A percentile compares a stretch with the other conserved stretches of the same genome.
phyloP scores from a whole-genome alignment of 2,888 invertebrate genomes.

The Pogonocherus hispidulus region DNA sequence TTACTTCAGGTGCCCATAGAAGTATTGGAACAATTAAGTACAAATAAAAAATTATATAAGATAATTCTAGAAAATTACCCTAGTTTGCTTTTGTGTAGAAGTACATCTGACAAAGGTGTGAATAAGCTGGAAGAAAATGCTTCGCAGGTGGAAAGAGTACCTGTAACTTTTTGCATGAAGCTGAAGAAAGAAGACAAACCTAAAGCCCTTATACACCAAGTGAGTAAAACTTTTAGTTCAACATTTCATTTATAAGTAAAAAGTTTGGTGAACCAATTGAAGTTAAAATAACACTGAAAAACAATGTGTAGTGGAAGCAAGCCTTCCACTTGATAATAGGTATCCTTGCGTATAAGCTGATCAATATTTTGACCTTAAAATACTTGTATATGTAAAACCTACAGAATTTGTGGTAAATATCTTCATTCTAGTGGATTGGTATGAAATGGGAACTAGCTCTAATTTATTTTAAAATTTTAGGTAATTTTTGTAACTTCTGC shows the following conservation, averaged over 20 bases:
- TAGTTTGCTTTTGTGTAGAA: conserved; percentile 75
- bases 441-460: too few relatives aligned
- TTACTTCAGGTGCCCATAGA: conserved; percentile 74
- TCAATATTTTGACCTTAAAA: too few relatives aligned
- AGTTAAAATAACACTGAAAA: too few relatives aligned
- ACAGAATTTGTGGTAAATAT: too few relatives aligned
- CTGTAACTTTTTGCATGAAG: conserved; percentile 77
- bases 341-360: too few relatives aligned
- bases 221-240: too few relatives aligned
- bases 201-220: conserved; percentile 43
- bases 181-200: conserved; percentile 67
- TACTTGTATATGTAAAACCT: too few relatives aligned
- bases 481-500: too few relatives aligned
- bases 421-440: too few relatives aligned
- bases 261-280: not conserved
- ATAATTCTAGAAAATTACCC: conserved; percentile 83
- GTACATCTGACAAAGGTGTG: conserved; percentile 76
- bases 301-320: too few relatives aligned
- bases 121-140: conserved; percentile 64
- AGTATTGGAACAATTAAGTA: conserved; percentile 75
- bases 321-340: too few relatives aligned
- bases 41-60: conserved; percentile 78
- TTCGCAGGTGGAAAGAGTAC: conserved; percentile 62
- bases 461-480: too few relatives aligned
- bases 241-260: not conserved